A percentile compares a stretch with the other conserved stretches of the same genome.
Evolutionary conservation across 92 coral and sea anemone species (phyloP).

Genomic region (Micromussa lordhowensis): DNA sequence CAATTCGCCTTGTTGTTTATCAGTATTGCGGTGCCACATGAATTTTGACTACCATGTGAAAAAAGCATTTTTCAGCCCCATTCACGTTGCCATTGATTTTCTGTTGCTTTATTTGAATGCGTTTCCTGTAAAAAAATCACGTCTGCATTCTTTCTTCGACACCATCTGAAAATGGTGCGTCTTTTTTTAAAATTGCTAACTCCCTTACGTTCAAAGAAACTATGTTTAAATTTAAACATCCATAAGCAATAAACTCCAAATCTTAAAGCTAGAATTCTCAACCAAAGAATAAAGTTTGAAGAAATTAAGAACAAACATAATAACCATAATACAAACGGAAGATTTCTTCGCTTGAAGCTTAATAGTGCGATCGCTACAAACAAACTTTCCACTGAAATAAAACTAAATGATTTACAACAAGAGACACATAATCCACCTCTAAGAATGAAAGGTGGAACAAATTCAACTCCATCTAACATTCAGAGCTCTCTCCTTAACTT

Average conservation of each 20-base stretch:
- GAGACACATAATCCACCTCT: conserved; percentile 22
- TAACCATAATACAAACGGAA: too few relatives aligned
- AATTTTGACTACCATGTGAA: too few relatives aligned
- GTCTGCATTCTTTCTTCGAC: too few relatives aligned
- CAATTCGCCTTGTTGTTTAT: conserved; percentile 11
- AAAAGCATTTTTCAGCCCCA: too few relatives aligned
- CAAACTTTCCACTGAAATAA: conserved; percentile 27
- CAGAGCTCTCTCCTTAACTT: too few relatives aligned
- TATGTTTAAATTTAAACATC: conserved; percentile 12
- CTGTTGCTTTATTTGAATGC: conserved; percentile 9
- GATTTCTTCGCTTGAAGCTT: too few relatives aligned
- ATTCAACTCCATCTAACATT: too few relatives aligned
- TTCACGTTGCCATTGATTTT: conserved; percentile 17
- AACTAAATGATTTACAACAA: neutral
- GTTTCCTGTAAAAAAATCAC: too few relatives aligned
- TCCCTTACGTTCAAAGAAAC: neutral
- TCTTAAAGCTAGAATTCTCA: neutral
- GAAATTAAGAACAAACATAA: too few relatives aligned
- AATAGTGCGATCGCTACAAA: conserved; percentile 19
- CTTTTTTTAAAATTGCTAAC: too few relatives aligned
- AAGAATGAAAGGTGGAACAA: conserved; percentile 31
- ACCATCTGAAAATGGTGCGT: too few relatives aligned
- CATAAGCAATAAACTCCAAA: neutral
- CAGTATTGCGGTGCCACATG: neutral
- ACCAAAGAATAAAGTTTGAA: neutral